Conservation (phyloP, 37 sponge, comb jelly and placozoan species). For the Dysidea cf. avara region DNA sequence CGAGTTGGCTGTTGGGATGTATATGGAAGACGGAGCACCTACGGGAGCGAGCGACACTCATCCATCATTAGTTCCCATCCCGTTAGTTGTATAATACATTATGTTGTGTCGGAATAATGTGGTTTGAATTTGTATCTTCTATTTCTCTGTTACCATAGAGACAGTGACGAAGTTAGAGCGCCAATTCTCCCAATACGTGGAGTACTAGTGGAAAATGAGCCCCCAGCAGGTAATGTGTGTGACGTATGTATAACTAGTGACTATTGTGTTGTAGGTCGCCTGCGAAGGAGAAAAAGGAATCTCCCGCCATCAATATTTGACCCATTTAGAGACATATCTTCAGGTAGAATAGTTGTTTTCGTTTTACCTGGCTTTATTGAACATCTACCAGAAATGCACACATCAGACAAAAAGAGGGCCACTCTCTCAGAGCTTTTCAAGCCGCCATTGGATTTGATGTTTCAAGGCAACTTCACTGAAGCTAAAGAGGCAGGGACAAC, state of each 20-base stretch:
- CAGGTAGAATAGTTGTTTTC: neutral
- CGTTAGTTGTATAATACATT: too few relatives aligned
- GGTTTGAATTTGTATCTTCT: too few relatives aligned
- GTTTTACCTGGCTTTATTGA: neutral
- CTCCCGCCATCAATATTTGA: conserved; percentile 64
- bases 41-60: too few relatives aligned
- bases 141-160: too few relatives aligned
- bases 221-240: conserved; percentile 1
- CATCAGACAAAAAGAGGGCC: conserved; percentile 9
- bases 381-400: neutral
- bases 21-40: conserved; percentile 47
- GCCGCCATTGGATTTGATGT: conserved; percentile 81
- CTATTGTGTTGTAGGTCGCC: conserved; percentile 9
- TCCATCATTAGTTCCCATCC: too few relatives aligned
- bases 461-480: conserved; percentile 62
- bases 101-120: too few relatives aligned
- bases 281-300: conserved; percentile 23
- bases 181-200: conserved; percentile 71
- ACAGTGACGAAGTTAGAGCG: conserved; percentile 43
- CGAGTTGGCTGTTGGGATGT: conserved; percentile 69
- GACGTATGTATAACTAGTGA: neutral
- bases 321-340: conserved; percentile 60
- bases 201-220: conserved; percentile 66
- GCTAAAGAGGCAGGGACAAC: conserved; percentile 43
- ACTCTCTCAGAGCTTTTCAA: conserved; percentile 73